phyloP scores from a whole-genome alignment of 2,797 vertebrate genomes.

The Spatula clypeata region DNA sequence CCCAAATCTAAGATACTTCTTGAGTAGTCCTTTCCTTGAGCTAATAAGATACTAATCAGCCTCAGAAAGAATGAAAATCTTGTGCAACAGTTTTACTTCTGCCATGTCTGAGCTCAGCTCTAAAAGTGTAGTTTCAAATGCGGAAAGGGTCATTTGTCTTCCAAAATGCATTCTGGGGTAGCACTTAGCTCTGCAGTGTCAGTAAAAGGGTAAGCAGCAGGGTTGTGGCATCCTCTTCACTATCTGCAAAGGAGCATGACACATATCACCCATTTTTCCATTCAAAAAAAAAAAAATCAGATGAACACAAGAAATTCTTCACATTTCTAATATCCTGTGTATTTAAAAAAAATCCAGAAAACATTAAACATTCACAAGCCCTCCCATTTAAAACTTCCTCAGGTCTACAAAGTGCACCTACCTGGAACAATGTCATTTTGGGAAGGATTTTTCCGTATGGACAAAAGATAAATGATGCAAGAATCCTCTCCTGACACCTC shows the following conservation, averaged over 20 bases:
- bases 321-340: background rate
- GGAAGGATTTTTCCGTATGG: background rate
- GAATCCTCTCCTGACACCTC: constrained; percentile 19
- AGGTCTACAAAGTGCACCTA: background rate
- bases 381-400: background rate
- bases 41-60: background rate
- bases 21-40: background rate
- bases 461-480: background rate
- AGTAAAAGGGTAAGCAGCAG: background rate
- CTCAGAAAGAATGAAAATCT: background rate
- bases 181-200: background rate
- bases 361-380: background rate
- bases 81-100: background rate
- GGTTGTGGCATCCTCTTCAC: background rate
- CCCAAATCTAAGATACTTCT: background rate
- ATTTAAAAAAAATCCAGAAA: background rate
- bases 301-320: background rate
- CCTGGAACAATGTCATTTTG: background rate
- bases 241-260: background rate
- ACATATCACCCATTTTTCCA: background rate
- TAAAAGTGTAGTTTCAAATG: background rate
- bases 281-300: constrained; percentile 1
- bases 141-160: background rate
- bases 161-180: background rate
- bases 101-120: background rate